A percentile compares a stretch with the other conserved stretches of the same genome.
Evolutionary conservation across 1,140 invertebrate genomes (phyloP).

Genomic region (Notospermus geniculatus): DNA sequence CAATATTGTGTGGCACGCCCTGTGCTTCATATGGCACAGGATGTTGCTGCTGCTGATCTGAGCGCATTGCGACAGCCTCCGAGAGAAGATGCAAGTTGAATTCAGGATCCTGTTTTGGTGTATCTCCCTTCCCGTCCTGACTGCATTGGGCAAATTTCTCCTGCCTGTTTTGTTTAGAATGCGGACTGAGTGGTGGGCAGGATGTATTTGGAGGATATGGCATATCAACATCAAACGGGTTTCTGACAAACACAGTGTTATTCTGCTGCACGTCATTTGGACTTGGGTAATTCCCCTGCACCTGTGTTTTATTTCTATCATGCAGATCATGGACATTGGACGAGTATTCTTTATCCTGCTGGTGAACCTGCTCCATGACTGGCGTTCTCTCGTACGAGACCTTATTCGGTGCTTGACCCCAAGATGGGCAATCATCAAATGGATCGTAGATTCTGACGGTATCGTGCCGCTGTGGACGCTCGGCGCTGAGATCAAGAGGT

Average conservation of each 20-base stretch:
- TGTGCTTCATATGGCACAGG: slow-evolving; percentile 6
- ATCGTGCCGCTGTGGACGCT: background rate
- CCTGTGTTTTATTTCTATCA: no score
- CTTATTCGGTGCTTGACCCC: no score
- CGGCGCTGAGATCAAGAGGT: no score
- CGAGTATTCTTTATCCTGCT: no score
- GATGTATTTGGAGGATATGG: background rate
- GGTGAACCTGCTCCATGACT: no score
- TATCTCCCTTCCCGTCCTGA: background rate
- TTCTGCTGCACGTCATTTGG: background rate
- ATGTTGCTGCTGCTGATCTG: no score
- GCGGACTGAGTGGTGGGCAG: slow-evolving; percentile 2
- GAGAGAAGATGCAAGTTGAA: slow-evolving; percentile 39
- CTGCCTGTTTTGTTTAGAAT: background rate
- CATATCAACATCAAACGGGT: slow-evolving; percentile 8
- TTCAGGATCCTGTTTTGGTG: slow-evolving; percentile 4
- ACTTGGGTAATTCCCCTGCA: no score
- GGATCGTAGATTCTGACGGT: background rate
- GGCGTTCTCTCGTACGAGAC: no score
- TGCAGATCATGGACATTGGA: no score
- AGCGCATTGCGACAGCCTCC: slow-evolving; percentile 30
- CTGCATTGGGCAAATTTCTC: slow-evolving; percentile 6
- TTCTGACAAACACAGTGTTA: slow-evolving; percentile 4
- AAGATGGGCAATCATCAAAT: background rate
- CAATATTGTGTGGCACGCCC: background rate